These are phyloP conservation scores for Oscheius sp. DNA, from an alignment of 1,140 invertebrate genomes.

Conservation along the genomic window DNA sequence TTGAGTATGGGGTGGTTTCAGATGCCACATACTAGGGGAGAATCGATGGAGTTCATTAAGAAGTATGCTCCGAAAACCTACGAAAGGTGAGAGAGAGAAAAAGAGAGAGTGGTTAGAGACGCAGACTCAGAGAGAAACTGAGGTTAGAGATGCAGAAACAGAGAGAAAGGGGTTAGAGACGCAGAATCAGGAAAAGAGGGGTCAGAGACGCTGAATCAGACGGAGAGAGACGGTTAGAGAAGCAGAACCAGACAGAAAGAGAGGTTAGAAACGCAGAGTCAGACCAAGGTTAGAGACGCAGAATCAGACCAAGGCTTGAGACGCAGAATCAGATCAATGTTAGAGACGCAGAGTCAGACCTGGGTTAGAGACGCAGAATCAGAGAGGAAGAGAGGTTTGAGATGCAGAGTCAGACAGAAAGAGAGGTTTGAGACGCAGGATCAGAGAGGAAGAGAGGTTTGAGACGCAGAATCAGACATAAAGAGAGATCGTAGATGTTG, in stretches of 20 bases:
- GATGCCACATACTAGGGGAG: neutral
- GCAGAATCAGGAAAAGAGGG: neutral
- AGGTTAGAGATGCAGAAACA: constrained; percentile 5
- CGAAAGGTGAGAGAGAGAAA: neutral
- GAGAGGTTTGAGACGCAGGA: too few species aligned
- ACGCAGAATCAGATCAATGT: neutral
- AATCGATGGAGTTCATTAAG: neutral
- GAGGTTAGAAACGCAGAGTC: neutral
- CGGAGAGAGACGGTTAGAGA: neutral
- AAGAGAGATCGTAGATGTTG: constrained; percentile 2
- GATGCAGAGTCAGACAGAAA: neutral
- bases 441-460: neutral
- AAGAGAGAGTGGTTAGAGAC: neutral
- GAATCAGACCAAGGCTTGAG: constrained; percentile 1
- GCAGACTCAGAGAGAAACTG: neutral
- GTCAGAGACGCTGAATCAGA: neutral
- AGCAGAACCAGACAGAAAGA: neutral
- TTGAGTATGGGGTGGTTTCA: too few species aligned
- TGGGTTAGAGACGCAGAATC: neutral
- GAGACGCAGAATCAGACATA: neutral
- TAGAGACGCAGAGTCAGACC: neutral
- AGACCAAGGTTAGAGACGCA: too few species aligned
- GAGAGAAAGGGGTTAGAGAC: neutral
- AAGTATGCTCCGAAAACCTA: neutral
- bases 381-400: neutral